Conservation (phyloP, 2,888 invertebrate species). For the Escarpia spicata region DNA sequence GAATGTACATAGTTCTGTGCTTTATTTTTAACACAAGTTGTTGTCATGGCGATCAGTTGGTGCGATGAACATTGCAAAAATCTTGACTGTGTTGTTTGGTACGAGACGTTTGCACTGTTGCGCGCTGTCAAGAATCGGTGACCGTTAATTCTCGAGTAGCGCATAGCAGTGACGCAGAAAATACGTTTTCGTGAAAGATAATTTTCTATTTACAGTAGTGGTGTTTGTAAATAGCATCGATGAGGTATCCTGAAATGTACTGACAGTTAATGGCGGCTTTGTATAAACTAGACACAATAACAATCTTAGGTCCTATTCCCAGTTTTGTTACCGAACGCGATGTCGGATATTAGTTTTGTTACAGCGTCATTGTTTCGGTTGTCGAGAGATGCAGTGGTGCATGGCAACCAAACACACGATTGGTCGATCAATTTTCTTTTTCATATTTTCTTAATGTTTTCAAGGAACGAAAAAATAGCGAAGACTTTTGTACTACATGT, state of each 20-base stretch:
- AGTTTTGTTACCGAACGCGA: neutral
- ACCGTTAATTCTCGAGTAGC: neutral
- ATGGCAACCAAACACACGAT: neutral
- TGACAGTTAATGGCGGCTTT: neutral
- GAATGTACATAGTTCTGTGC: neutral
- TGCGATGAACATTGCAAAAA: slow-evolving; percentile 9
- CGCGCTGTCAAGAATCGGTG: neutral
- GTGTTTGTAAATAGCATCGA: slow-evolving; percentile 12
- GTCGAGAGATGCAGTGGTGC: neutral
- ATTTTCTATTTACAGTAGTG: neutral
- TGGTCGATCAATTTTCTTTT: neutral
- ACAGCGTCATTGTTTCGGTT: neutral
- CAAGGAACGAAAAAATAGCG: neutral
- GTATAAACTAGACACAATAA: neutral
- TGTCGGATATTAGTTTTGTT: neutral
- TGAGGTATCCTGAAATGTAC: neutral
- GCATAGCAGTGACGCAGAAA: neutral
- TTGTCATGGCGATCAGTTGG: neutral
- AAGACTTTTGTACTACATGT: neutral
- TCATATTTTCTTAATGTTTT: slow-evolving; percentile 9
- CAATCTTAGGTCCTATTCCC: neutral
- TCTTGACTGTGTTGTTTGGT: slow-evolving; percentile 1
- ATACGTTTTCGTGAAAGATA: neutral
- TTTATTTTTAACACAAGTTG: slow-evolving; percentile 6
- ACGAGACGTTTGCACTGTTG: neutral